Percentiles rank a stretch among this genome's conserved stretches.
Conservation (phyloP, 2,797 vertebrate genomes). For the Hyperoplus immaculatus region DNA sequence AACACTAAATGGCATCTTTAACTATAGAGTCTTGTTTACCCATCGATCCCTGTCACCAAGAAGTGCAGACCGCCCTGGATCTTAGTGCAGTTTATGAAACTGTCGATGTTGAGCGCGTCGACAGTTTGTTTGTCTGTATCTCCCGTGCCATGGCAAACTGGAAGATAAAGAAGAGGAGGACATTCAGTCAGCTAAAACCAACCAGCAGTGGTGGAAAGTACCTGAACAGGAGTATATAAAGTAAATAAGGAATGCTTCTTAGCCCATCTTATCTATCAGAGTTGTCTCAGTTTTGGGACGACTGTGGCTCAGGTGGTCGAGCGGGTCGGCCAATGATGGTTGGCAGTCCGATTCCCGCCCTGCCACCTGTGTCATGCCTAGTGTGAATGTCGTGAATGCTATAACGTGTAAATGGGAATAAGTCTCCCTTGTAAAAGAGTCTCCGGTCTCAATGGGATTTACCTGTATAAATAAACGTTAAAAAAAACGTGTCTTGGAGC, state of each 20-base stretch:
- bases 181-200: background rate
- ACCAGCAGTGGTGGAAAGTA: background rate
- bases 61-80: slow-evolving; percentile 96
- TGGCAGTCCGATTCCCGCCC: too few species aligned
- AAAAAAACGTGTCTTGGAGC: background rate
- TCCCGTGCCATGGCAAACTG: slow-evolving; percentile 92
- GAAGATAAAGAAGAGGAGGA: slow-evolving; percentile 20
- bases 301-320: too few species aligned
- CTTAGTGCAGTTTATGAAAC: slow-evolving; percentile 96
- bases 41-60: slow-evolving; percentile 92
- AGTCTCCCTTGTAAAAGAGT: too few species aligned
- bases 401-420: too few species aligned
- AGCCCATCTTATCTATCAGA: too few species aligned
- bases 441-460: too few species aligned
- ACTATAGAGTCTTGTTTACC: slow-evolving; percentile 81
- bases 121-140: slow-evolving; percentile 86
- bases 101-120: slow-evolving; percentile 93
- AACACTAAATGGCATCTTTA: background rate
- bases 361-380: too few species aligned
- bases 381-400: too few species aligned
- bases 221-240: background rate
- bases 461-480: too few species aligned
- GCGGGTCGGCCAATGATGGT: too few species aligned
- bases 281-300: too few species aligned
- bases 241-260: too few species aligned